Percentiles rank a stretch among this genome's conserved stretches.
phyloP scores from a whole-genome alignment of 1,140 invertebrate genomes.

The Aphelinus certus region DNA sequence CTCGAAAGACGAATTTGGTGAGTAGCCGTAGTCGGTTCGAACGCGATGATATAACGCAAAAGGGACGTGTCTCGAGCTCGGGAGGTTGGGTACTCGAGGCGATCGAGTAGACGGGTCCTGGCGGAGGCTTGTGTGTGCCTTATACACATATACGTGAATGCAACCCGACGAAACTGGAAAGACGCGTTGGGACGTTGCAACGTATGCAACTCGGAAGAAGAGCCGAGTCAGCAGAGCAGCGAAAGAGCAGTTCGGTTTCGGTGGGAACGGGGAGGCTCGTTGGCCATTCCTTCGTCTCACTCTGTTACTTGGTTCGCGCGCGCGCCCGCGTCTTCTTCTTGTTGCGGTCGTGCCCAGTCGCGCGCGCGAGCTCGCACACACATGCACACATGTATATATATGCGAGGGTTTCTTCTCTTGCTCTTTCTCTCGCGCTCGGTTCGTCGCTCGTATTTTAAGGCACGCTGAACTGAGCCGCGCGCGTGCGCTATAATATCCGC shows the following conservation, averaged over 20 bases:
- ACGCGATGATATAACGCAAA: no score
- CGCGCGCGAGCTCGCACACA: background rate
- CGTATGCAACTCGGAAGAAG: no score
- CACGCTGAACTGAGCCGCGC: background rate
- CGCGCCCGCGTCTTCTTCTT: background rate
- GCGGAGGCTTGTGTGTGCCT: no score
- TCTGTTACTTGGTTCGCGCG: background rate
- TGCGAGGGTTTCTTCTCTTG: background rate
- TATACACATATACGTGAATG: no score
- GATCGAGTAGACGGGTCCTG: no score
- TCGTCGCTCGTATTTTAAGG: slow-evolving; percentile 21
- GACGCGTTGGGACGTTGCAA: no score
- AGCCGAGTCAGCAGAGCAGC: no score
- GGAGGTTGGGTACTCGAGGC: no score
- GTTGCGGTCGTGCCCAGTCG: slow-evolving; percentile 6
- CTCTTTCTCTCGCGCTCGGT: background rate
- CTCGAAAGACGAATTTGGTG: no score
- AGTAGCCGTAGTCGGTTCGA: no score
- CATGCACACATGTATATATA: background rate
- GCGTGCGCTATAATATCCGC: slow-evolving; percentile 10
- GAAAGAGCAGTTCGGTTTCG: background rate
- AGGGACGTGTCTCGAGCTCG: no score
- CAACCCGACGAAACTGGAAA: no score
- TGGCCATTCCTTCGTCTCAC: slow-evolving; percentile 19
- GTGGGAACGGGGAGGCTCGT: slow-evolving; percentile 13